Evolutionary conservation across 64 coral and sea anemone genomes (phyloP).

Genomic region (Montipora foliosa): DNA sequence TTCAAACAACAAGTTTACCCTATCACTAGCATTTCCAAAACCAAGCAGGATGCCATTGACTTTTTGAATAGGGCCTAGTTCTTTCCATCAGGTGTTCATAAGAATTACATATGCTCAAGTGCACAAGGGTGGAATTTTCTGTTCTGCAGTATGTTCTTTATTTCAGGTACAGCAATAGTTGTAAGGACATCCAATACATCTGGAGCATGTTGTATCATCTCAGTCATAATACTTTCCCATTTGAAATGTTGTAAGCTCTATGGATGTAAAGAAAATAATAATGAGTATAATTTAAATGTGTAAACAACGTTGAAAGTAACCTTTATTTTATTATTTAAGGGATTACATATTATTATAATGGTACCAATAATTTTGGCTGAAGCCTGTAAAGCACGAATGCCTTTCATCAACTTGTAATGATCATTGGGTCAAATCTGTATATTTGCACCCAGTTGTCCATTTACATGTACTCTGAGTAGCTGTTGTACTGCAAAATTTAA

Average conservation of each 20-base stretch:
- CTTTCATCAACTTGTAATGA: no score
- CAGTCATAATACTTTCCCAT: constrained; percentile 30
- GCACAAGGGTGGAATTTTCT: constrained; percentile 38
- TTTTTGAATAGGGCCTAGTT: constrained; percentile 39
- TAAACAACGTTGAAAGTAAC: no score
- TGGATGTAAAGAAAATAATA: not conserved
- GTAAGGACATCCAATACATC: constrained; percentile 38
- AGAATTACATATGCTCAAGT: not conserved
- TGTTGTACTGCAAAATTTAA: no score
- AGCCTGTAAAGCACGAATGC: no score
- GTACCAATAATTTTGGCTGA: no score
- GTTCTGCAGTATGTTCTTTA: not conserved
- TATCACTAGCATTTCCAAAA: constrained; percentile 42
- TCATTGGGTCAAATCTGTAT: no score
- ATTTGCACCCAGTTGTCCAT: no score
- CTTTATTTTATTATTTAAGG: no score
- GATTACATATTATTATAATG: no score
- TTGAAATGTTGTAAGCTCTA: not conserved
- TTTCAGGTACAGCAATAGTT: constrained; percentile 4
- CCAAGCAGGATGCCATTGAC: constrained; percentile 30
- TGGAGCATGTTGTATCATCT: constrained; percentile 38
- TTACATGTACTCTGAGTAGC: no score
- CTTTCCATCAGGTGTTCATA: constrained; percentile 10
- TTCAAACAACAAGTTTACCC: not conserved
- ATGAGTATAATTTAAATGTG: not conserved